Evolutionary conservation across 2,888 invertebrate species (phyloP), one percentile per base, ranked within the genome.

Genomic region (Cheilosia vulpina): DNA sequence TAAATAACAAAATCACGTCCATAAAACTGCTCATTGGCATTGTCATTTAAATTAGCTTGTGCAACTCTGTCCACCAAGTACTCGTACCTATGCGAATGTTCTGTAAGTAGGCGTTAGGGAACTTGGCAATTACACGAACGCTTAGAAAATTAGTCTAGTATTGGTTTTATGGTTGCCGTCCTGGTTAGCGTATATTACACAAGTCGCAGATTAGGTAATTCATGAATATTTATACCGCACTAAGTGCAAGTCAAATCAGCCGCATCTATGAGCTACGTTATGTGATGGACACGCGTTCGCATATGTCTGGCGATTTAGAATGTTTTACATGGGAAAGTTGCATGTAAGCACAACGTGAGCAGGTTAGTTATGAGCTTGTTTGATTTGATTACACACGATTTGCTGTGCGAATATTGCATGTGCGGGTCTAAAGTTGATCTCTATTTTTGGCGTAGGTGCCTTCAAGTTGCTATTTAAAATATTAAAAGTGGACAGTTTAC

Each of bases 21-120:
- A 17, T 57, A 80, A 75, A 75, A 68, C 68, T 75, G 43, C 55
- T 60, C 65, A 82, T 53, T 71, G 69, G 43, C 69, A 71, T 84
- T 80, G 75, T 71, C 65, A 57, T 78, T 73, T 43, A 27, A 78
- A 84, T 84, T 69, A 52, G 57, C 45, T 31, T 63, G 31, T 60
- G 43, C 45, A 41, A 19, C 24, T 24, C 62, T 17, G 47, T 63
- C 71, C 50, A 47, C 17, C 17, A 17, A 27, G 43, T 63, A 45
- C 21, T 21, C 2, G 21, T 62, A 47, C 3, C 27, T 27, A 27
- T 27, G 27, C 27, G 50, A 50, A 11, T 3, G 2, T 21, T 50
- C 9, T 68, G 62, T 55, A 38, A 77, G 83, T 73, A 79, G 83
- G 83, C 83, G 83, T 83, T 68, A 58, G 63, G 57, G 62, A 73